Conservation (phyloP, 53 echinoderm and acorn worm genomes). For the Holothuria leucospilota region DNA sequence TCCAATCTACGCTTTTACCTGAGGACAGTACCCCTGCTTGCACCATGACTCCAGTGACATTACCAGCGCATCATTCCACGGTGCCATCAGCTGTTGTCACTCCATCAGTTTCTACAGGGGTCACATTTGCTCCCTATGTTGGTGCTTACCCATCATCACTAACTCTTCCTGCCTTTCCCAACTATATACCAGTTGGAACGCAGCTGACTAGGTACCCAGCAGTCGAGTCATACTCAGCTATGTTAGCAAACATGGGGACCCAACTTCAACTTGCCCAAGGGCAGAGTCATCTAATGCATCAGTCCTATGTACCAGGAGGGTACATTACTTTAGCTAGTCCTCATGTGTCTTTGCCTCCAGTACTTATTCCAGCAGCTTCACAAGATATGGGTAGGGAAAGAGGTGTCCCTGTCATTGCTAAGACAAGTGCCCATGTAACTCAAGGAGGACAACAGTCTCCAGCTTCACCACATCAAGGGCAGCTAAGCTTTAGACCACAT, state of each 20-base stretch:
- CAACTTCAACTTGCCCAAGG: conserved; percentile 88
- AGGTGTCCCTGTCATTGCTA: neutral
- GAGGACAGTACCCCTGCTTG: neutral
- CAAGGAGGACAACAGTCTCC: neutral
- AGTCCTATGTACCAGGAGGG: conserved; percentile 66
- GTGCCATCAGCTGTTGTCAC: neutral
- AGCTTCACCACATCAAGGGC: neutral
- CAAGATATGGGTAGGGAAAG: conserved; percentile 23
- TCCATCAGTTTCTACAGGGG: conserved; percentile 9
- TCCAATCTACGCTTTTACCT: neutral
- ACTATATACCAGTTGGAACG: conserved; percentile 20
- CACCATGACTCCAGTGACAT: conserved; percentile 46
- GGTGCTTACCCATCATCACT: conserved; percentile 25
- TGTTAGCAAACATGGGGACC: conserved; percentile 96
- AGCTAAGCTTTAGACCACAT: conserved; percentile 11
- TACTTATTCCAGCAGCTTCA: conserved; percentile 47
- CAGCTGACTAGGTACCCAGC: conserved; percentile 59
- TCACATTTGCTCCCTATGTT: conserved; percentile 31
- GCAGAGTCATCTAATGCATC: conserved; percentile 54
- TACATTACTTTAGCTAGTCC: conserved; percentile 58
- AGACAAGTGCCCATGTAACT: neutral
- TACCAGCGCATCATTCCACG: conserved; percentile 17
- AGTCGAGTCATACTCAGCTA: conserved; percentile 92
- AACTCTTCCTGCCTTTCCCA: conserved; percentile 24
- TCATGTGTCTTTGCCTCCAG: conserved; percentile 48